Conservation (phyloP, 2,888 invertebrate genomes). For the Hydroisotoma schaefferi region DNA sequence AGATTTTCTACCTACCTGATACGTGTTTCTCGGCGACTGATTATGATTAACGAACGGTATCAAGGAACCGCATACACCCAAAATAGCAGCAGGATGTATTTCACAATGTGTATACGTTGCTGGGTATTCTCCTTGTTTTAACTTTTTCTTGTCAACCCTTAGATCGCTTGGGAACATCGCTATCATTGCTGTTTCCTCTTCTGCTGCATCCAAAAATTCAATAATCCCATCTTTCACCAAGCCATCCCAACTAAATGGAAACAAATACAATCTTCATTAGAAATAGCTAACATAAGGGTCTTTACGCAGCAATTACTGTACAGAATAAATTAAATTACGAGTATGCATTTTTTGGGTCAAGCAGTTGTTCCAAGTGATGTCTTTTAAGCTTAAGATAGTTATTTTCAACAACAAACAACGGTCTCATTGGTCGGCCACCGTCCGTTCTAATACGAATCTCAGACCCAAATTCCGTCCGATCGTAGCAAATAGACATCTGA, state of each 20-base stretch:
- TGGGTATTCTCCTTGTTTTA: background rate
- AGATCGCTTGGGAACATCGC: constrained; percentile 61
- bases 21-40: constrained; percentile 62
- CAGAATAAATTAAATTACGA: constrained; percentile 8
- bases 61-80: constrained; percentile 63
- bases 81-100: constrained; percentile 63
- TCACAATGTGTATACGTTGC: constrained; percentile 62
- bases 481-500: constrained; percentile 53
- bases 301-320: background rate
- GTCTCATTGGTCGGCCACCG: constrained; percentile 61
- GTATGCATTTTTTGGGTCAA: constrained; percentile 50
- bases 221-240: constrained; percentile 61
- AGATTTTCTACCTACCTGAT: constrained; percentile 54
- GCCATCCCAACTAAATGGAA: constrained; percentile 50
- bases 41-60: constrained; percentile 65
- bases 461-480: constrained; percentile 11
- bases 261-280: constrained; percentile 2
- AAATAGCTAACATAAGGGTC: background rate
- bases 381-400: constrained; percentile 56
- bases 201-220: constrained; percentile 61
- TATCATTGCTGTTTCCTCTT: constrained; percentile 61
- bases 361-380: constrained; percentile 57
- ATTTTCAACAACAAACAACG: constrained; percentile 61
- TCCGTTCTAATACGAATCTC: constrained; percentile 63
- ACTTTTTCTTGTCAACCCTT: constrained; percentile 55